Conservation (phyloP, 2,113 vertebrate species). For the Chaetorhynchus papuensis region DNA sequence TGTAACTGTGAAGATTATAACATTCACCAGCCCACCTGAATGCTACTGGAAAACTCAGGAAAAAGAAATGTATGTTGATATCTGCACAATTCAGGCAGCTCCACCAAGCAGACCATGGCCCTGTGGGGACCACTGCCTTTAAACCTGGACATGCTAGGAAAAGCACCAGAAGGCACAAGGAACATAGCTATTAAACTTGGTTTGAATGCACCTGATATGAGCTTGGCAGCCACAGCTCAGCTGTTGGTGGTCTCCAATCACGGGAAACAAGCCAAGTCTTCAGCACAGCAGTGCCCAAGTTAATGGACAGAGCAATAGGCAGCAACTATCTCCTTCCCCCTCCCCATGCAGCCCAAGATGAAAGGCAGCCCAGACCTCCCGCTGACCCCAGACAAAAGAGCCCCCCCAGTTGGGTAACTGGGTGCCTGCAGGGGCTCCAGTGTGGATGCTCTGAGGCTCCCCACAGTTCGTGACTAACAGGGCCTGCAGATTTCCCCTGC, state of each 20-base stretch:
- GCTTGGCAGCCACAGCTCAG: not conserved
- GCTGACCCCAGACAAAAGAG: not conserved
- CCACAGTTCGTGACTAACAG: not conserved
- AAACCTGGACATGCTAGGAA: not conserved
- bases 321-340: not conserved
- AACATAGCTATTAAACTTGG: not conserved
- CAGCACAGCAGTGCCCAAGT: conserved; percentile 13
- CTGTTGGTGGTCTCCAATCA: conserved; percentile 13
- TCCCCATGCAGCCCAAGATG: not conserved
- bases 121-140: not conserved
- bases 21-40: not conserved
- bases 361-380: not conserved
- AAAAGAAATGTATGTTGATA: not conserved
- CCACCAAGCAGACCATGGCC: not conserved
- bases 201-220: not conserved
- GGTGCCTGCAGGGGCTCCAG: not conserved
- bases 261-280: not conserved
- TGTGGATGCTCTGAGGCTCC: not conserved
- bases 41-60: not conserved
- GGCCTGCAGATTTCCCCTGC: not conserved
- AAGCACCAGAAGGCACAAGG: not conserved
- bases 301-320: not conserved
- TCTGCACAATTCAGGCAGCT: not conserved
- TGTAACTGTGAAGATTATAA: not conserved
- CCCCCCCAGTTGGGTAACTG: not conserved